Base-by-base conservation (phyloP, 2,888 invertebrate genomes). In the Meganola albula region DNA sequence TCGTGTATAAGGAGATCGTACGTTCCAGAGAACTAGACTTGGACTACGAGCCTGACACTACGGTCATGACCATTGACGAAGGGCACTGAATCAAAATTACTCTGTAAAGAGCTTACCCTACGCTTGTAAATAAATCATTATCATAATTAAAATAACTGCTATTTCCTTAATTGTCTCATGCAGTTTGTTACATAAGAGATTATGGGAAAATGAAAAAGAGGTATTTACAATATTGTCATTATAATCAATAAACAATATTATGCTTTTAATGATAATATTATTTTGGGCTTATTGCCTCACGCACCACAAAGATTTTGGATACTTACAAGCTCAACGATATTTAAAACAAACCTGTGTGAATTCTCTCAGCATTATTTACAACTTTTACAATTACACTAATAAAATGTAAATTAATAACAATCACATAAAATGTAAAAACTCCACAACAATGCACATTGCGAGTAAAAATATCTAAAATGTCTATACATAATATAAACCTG, bases 181-280 rank as follows among this genome's bases (percentile, higher is more conserved):
- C n/a, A n/a, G n/a, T n/a, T n/a, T n/a, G n/a, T n/a, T n/a, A n/a
- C n/a, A n/a, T n/a, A n/a, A n/a, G n/a, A n/a, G n/a, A n/a, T n/a
- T 1, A 6, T 9, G 9, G n/a, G 12, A 18, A 59, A 55, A 20
- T 20, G 48, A 47, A 59, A 54, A 65, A 58, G 45, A 39, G n/a
- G 24, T 27, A 24, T 12, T 40, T 71, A 63, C 72, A 76, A 78
- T 76, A 71, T 73, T 74, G 63, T 75, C 65, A 63, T 79, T 78
- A n/a, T 79, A 76, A 74, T 76, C 63, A 74, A 76, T 76, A 74
- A 75, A 72, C 70, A 74, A 72, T 66, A 20, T n/a, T 20, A 68
- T 67, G 49, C 53, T 61, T 53, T 64, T 65, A 63, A 64, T 71
- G 59, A 57, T 62, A 62, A 58, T 64, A 64, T 63, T 64, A 53